Evolutionary conservation across 2,113 vertebrate species (phyloP), one percentile per base, ranked within the genome.

Genomic region (Hyla sarda): DNA sequence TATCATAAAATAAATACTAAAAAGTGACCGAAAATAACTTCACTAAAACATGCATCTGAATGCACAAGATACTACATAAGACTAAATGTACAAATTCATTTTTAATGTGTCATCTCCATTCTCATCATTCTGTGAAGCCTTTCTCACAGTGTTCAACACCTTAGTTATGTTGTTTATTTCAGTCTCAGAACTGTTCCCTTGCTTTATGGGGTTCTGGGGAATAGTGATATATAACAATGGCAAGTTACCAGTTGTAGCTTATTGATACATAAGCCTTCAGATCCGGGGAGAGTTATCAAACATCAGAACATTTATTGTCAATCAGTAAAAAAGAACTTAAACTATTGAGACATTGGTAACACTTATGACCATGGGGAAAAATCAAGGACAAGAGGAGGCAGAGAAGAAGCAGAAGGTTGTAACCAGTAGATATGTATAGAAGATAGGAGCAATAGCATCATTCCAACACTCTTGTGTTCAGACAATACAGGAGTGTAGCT

Each of bases 271-370:
- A 69, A 34, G 34, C 13, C 65, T 69, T 6, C 65, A 62, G n/a
- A 62, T 62, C 58, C 58, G 1, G 11, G 0, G 25, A 62, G 58
- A 62, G 58, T 28, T 13, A 62, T 34, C 3, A 69, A 69, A 34
- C 13, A 8, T 34, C 28, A 69, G 65, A 34, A 34, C 65, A 69
- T 30, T 34, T 69, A 69, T 19, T 69, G 28, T 69, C 65, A 69
- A 69, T 69, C 58, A 62, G 58, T 62, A 62, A 62, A 62, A 62
- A 28, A 28, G 54, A 62, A 13, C 58, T 62, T 62, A 62, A 62
- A 28, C 58, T 62, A 62, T 62, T 62, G 9, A 62, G 11, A 62
- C 10, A 23, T 60, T 11, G 13, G n/a, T 62, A 62, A 62, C 25
- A 62, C 13, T 28, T 62, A 28, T 13, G 11, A 62, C 14, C 58